Evolutionary conservation across 2,888 invertebrate species (phyloP), one percentile per base, ranked within the genome.

Genomic region (Automeris io): DNA sequence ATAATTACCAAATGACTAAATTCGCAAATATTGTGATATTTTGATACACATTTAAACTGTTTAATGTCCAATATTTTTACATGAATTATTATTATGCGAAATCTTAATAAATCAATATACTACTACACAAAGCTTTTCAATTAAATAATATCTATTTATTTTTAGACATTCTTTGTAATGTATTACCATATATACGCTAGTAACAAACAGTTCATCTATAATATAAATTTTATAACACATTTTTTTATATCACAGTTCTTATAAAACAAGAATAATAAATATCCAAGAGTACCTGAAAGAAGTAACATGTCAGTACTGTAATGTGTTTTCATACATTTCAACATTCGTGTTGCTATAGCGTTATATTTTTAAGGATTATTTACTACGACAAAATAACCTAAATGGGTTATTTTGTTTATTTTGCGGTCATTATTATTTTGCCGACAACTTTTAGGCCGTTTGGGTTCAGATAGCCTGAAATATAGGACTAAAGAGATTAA

Each of bases 231-330:
- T 24, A 11, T 11, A 16, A 16, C 16, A 11, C 23, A 22, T 9
- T 16, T 37, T 29, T 57, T 54, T 57, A 64, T 79, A 77, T 79
- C 79, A 79, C 79, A 79, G 79, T 70, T 72, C 62, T 62, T 66
- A 58, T 55, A 29, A 29, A 29, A 52, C 57, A 53, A 47, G 50
- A 46, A 44, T 56, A 51, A 49, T 39, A 42, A 47, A 46, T 23
- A 8, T 23, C 32, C 45, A 43, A 18, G 23, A 49, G 47, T 25
- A 47, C 45, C 42, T 46, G 43, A 25, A 44, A 50, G 43, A 46
- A 36, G 21, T 12, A 8, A 24, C 26, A 18, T 23, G 8, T 18
- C 18, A 37, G 1, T 24, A 2, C n/a, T n/a, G n/a, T n/a, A n/a
- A n/a, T n/a, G n/a, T n/a, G n/a, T n/a, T n/a, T n/a, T n/a, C n/a